Evolutionary conservation across 2,113 vertebrate species (phyloP), one percentile per base, ranked within the genome.

Genomic region (Gymnorhina tibicen): DNA sequence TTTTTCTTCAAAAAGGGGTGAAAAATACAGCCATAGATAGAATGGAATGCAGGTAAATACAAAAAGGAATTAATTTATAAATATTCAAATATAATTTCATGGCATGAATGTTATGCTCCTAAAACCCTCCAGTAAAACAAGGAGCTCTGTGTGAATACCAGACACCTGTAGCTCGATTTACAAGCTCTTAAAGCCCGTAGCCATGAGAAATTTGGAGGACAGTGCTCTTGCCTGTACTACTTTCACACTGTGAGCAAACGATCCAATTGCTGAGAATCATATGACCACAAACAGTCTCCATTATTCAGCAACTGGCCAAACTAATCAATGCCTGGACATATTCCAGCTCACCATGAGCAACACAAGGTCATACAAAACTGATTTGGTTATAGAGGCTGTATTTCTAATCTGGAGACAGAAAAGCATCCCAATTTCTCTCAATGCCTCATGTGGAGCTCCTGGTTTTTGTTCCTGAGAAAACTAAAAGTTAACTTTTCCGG

Each of bases 281-380:
- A 84, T 89, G 94, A 96, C 53, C 58, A 91, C 52, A 89, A 70
- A 60, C 11, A 78, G 67, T 49, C 81, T 92, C 73, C 52, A 77
- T 93, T 91, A 86, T 93, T 93, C 89, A 94, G 89, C 79, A 80
- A 62, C 94, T 91, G 78, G 63, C 83, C 52, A 82, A 95, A 85
- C 28, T 67, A 86, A 96, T 97, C 95, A 88, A 97, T 96, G 78
- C 28, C 63, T 84, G 93, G 91, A 67, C 41, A 82, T n/a, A 62
- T 66, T 94, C 95, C 97, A 97, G 68, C 64, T 89, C 92, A 75
- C 80, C 35, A 69, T 13, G 37, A 86, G 44, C 64, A 87, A 77
- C 14, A 79, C 95, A 97, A 97, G 95, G 95, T 97, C 96, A 94
- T 37, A 86, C 37, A 63, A 87, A 85, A 73, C 21, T 55, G 47